Conservation (phyloP, 1,140 invertebrate genomes). For the Atopsyche davidsoni region DNA sequence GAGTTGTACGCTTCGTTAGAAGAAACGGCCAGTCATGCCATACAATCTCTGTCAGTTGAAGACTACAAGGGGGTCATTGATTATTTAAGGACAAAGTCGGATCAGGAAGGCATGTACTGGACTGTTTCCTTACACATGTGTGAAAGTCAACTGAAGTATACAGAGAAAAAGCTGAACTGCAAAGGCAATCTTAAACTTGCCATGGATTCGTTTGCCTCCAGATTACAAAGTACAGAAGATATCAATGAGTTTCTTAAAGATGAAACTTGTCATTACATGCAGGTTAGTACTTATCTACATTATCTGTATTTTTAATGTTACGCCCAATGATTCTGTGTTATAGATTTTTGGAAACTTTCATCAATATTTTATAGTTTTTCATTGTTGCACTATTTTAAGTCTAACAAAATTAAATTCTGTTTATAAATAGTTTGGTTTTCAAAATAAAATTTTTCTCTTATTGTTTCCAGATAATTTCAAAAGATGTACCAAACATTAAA, state of each 20-base stretch:
- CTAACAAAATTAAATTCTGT: too few relatives aligned
- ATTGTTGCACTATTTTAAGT: too few relatives aligned
- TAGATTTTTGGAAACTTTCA: too few relatives aligned
- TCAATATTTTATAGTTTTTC: too few relatives aligned
- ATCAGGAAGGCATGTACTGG: conserved; percentile 25
- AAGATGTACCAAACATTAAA: neutral
- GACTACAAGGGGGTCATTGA: conserved; percentile 13
- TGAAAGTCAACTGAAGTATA: neutral
- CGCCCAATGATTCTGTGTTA: too few relatives aligned
- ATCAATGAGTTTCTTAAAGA: conserved; percentile 2
- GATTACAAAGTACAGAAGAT: conserved; percentile 5
- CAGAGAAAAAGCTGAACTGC: conserved; percentile 9
- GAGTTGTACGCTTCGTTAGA: conserved; percentile 16
- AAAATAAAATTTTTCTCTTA: neutral
- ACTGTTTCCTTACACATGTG: conserved; percentile 18
- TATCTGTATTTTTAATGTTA: too few relatives aligned
- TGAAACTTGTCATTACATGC: conserved; percentile 7
- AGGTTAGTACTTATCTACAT: too few relatives aligned
- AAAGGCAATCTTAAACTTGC: neutral
- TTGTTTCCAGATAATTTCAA: neutral
- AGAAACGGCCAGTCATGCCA: conserved; percentile 1
- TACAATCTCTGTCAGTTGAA: conserved; percentile 16
- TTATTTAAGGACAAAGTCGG: conserved; percentile 10
- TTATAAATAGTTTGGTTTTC: too few relatives aligned
- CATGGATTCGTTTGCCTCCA: neutral